Evolutionary conservation across 2,888 invertebrate genomes (phyloP), one percentile per base, ranked within the genome.

Genomic region (Druceiella hillmani): DNA sequence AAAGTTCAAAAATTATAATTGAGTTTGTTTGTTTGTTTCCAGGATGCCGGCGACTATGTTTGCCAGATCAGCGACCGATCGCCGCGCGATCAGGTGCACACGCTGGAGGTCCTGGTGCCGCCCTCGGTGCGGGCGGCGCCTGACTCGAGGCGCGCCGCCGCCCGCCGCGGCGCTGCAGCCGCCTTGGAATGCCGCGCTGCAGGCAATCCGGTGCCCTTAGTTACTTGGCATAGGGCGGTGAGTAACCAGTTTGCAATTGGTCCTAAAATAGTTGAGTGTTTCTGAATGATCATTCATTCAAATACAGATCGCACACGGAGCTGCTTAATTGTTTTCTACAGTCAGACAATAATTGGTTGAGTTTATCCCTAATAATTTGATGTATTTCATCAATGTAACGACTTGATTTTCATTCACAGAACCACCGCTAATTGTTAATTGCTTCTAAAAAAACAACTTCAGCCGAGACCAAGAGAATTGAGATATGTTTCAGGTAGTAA

Each of bases 31-130:
- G n/a, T n/a, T n/a, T n/a, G n/a, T n/a, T n/a, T 48, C 7, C 71
- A 76, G 64, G 79, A 83, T 52, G 82, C 82, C 1, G 79, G 79
- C 3, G 79, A 83, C 66, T 83, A 83, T 65, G 79, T 83, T 10
- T 83, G 83, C 57, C 83, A 83, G 65, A 78, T 83, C 47, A 80
- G 81, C 32, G 82, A 81, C 59, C 75, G 78, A 30, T 75, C 78
- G 43, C 77, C 78, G 28, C 66, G 78, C 10, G 82, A 83, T 57
- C 82, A 82, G 58, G 78, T 80, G 10, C 83, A 83, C 60, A 82
- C 81, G 1, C 80, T 83, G 22, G 81, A 83, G 53, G 81, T 83
- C 43, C 60, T 83, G 58, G 83, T 83, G 6, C 82, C 83, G 7
- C 81, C 83, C 2, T 77, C 75, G 47, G 80, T 83, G 32, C 64